A percentile compares a stretch with the other conserved stretches of the same genome.
These are phyloP conservation scores for Anoplolepis gracilipes DNA, from an alignment of 1,140 invertebrate species.

Conservation along the genomic window DNA sequence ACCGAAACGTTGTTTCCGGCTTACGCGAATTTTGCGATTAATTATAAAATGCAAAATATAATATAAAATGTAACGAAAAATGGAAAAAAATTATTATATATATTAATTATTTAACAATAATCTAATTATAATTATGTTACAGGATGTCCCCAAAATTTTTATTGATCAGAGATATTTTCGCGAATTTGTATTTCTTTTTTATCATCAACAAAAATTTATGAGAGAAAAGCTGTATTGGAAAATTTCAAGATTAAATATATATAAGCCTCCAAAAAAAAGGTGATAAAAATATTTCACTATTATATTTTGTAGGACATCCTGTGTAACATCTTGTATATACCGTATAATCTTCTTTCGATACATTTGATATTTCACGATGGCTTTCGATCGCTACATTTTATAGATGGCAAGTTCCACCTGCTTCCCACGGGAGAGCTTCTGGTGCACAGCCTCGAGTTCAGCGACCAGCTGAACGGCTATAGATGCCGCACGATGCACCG, in stretches of 20 bases:
- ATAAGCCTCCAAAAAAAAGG: not conserved
- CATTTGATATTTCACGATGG: slow-evolving; percentile 40
- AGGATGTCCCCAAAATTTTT: not conserved
- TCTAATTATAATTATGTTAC: not conserved
- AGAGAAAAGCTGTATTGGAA: not conserved
- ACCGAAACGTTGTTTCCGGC: not conserved
- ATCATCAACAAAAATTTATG: not conserved
- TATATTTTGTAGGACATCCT: not conserved
- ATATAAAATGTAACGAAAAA: not conserved
- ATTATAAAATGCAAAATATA: not conserved
- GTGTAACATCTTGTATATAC: not conserved
- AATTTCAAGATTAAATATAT: slow-evolving; percentile 16
- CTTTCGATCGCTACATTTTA: slow-evolving; percentile 60
- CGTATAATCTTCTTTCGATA: slow-evolving; percentile 19
- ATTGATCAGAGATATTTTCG: not conserved
- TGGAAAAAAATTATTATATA: too few species aligned
- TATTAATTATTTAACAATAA: not conserved
- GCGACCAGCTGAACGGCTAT: slow-evolving; percentile 91
- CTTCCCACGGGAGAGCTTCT: slow-evolving; percentile 93
- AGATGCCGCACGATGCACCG: slow-evolving; percentile 92
- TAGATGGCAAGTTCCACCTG: slow-evolving; percentile 93
- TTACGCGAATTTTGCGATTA: not conserved
- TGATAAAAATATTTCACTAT: slow-evolving; percentile 18
- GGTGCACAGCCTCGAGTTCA: slow-evolving; percentile 91
- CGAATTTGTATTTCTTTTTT: not conserved